Percentiles rank a stretch among this genome's conserved stretches.
phyloP scores from a whole-genome alignment of 2,113 vertebrate genomes.

The Desmodus rotundus region DNA sequence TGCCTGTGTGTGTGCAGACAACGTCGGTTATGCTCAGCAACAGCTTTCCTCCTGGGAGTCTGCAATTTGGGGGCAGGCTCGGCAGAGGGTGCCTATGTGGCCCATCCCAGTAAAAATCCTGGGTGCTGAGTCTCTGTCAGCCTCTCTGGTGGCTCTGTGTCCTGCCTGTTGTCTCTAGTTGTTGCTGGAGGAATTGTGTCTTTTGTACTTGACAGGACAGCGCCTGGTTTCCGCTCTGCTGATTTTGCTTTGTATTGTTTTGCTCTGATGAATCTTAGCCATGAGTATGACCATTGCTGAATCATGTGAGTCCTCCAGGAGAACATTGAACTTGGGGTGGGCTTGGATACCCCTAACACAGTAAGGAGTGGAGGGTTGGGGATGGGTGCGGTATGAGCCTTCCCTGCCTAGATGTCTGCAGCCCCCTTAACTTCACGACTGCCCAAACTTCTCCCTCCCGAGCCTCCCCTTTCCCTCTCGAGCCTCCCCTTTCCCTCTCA shows the following conservation, averaged over 20 bases:
- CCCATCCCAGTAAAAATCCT: background rate
- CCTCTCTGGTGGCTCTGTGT: no score
- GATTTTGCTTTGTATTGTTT: background rate
- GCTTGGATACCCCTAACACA: background rate
- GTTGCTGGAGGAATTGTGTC: background rate
- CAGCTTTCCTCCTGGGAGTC: background rate
- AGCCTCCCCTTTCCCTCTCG: background rate
- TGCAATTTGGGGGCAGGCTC: background rate
- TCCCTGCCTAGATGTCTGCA: background rate
- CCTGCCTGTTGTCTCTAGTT: accelerated
- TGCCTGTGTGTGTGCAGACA: background rate
- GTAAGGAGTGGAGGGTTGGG: background rate
- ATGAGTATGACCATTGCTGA: background rate
- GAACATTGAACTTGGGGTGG: background rate
- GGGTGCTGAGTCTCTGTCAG: background rate
- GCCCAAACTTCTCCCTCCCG: background rate
- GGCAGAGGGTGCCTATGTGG: background rate
- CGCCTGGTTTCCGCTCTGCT: background rate
- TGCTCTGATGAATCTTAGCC: background rate
- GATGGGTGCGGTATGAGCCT: background rate
- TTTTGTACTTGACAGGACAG: background rate
- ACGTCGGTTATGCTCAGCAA: background rate
- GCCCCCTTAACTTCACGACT: background rate
- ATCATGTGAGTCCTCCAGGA: background rate
- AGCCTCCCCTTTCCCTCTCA: background rate